Percentiles rank a stretch among this genome's conserved stretches.
Evolutionary conservation across 2,888 invertebrate species (phyloP).

Genomic region (Tachina lurida): DNA sequence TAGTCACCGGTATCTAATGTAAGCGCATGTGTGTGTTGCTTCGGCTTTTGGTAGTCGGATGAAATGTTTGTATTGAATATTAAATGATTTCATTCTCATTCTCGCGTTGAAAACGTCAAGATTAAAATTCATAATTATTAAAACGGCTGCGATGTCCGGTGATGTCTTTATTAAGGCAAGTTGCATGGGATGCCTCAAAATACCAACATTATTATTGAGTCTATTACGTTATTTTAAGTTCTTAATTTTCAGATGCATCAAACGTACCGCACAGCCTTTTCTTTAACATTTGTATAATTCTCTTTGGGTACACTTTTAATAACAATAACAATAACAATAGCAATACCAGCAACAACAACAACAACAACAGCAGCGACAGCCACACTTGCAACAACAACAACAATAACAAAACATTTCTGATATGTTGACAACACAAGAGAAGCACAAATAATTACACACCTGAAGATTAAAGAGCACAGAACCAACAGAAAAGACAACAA

Average conservation of each 20-base stretch:
- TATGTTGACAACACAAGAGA: conserved; percentile 83
- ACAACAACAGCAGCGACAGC: conserved; percentile 9
- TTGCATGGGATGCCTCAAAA: conserved; percentile 16
- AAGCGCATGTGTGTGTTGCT: background rate
- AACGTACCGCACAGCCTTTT: conserved; percentile 65
- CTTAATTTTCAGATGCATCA: conserved; percentile 62
- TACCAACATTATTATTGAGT: conserved; percentile 37
- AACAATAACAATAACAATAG: conserved; percentile 50
- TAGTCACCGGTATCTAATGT: background rate
- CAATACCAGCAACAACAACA: conserved; percentile 72
- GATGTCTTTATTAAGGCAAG: conserved; percentile 70
- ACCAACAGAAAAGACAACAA: conserved; percentile 74
- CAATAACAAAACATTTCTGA: conserved; percentile 75
- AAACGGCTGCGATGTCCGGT: conserved; percentile 56
- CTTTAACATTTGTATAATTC: conserved; percentile 56
- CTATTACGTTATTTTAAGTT: conserved; percentile 53
- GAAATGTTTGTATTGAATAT: conserved; percentile 71
- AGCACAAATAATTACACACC: conserved; percentile 79
- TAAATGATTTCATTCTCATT: conserved; percentile 70
- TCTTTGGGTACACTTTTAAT: conserved; percentile 66
- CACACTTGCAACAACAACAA: conserved; percentile 71
- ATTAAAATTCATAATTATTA: conserved; percentile 70
- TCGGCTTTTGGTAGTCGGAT: conserved; percentile 15
- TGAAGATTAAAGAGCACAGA: conserved; percentile 81
- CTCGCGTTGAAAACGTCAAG: conserved; percentile 67